Conservation (phyloP, 1,140 invertebrate genomes). For the Bombus impatiens region DNA sequence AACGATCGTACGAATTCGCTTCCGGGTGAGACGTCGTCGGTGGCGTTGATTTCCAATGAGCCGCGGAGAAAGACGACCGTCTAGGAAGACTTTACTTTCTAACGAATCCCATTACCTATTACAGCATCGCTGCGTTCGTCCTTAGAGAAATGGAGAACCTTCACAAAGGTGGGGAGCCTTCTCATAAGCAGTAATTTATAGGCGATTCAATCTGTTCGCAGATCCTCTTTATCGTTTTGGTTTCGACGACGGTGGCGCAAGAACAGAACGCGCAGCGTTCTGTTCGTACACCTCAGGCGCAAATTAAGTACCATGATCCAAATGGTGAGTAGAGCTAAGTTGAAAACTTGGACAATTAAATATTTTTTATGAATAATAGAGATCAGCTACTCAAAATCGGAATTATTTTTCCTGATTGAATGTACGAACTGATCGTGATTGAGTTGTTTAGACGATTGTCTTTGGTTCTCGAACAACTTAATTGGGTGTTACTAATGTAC, state of each 20-base stretch:
- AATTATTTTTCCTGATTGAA: too few species aligned
- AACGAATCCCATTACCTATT: constrained; percentile 48
- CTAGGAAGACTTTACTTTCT: constrained; percentile 53
- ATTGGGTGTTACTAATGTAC: neutral
- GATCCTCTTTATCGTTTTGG: constrained; percentile 67
- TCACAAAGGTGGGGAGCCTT: neutral
- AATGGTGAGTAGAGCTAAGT: constrained; percentile 68
- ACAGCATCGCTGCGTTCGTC: constrained; percentile 34
- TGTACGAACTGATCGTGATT: neutral
- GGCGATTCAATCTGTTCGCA: constrained; percentile 54
- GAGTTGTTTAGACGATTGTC: neutral
- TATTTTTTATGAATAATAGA: too few species aligned
- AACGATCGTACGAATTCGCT: constrained; percentile 39
- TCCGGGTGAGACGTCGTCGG: constrained; percentile 23
- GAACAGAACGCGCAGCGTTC: constrained; percentile 56
- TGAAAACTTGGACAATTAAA: neutral
- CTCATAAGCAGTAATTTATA: neutral
- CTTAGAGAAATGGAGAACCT: neutral
- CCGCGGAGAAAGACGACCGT: neutral
- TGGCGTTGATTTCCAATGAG: neutral
- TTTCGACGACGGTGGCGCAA: constrained; percentile 64
- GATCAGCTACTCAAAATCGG: too few species aligned
- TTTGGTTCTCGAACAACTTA: too few species aligned
- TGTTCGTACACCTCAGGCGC: constrained; percentile 69
- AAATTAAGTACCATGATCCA: constrained; percentile 74